Conservation (phyloP, 2,888 invertebrate species). For the Rhagonycha lutea region DNA sequence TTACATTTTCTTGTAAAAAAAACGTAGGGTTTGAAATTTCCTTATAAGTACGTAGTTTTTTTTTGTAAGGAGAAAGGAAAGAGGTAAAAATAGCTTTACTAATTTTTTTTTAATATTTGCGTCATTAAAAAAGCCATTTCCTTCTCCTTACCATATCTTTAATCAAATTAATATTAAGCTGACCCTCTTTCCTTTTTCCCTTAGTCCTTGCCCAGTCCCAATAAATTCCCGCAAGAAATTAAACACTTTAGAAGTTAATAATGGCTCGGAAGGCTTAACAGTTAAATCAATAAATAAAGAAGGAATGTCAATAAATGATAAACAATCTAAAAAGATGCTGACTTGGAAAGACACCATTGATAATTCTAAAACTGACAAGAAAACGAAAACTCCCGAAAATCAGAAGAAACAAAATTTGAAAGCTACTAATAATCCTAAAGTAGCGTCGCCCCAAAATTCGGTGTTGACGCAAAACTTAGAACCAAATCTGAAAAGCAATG, state of each 20-base stretch:
- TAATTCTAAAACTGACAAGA: background rate
- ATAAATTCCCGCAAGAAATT: slow-evolving; percentile 43
- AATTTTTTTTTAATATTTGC: background rate
- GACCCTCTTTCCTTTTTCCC: slow-evolving; percentile 44
- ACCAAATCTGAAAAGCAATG: background rate
- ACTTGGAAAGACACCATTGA: slow-evolving; percentile 45
- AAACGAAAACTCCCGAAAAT: background rate
- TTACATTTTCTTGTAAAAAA: background rate
- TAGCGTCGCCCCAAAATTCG: background rate
- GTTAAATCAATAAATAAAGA: slow-evolving; percentile 42
- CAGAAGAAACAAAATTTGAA: background rate
- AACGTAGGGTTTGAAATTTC: too few species aligned
- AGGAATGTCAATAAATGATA: slow-evolving; percentile 5
- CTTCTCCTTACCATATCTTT: slow-evolving; percentile 43
- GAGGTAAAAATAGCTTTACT: slow-evolving; percentile 32
- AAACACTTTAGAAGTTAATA: slow-evolving; percentile 51
- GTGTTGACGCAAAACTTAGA: background rate
- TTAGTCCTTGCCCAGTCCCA: slow-evolving; percentile 36
- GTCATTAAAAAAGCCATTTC: slow-evolving; percentile 24
- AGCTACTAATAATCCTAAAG: background rate
- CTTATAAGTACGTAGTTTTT: background rate
- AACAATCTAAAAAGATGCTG: slow-evolving; percentile 36
- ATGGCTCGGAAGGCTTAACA: slow-evolving; percentile 44
- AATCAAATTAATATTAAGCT: background rate
- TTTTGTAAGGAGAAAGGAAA: slow-evolving; percentile 49